These are phyloP conservation scores for Saturnia pavonia DNA, from an alignment of 2,888 invertebrate species.

Conservation along the genomic window DNA sequence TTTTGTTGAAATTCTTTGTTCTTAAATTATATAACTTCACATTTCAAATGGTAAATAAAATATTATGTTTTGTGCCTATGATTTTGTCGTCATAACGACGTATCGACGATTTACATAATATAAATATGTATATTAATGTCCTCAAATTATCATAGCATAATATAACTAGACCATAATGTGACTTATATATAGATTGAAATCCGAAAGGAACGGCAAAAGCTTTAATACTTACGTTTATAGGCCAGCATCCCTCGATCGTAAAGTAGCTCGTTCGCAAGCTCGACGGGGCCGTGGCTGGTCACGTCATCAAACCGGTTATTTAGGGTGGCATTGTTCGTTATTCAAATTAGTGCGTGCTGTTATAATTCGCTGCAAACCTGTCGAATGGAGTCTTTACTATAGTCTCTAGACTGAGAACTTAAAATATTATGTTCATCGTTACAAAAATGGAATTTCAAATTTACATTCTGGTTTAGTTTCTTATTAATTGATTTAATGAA, in stretches of 20 bases:
- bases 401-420: constrained; percentile 18
- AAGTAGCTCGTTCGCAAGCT: constrained; percentile 49
- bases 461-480: constrained; percentile 8
- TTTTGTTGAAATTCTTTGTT: constrained; percentile 71
- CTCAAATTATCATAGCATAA: no score
- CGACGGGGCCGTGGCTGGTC: constrained; percentile 37
- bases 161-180: no score
- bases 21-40: constrained; percentile 71
- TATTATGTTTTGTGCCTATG: neutral
- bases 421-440: constrained; percentile 16
- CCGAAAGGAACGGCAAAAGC: constrained; percentile 42
- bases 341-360: constrained; percentile 77
- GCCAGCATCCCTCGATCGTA: constrained; percentile 60
- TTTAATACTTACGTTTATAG: constrained; percentile 57
- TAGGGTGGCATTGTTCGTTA: constrained; percentile 75
- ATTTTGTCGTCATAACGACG: neutral
- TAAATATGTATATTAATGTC: no score
- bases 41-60: constrained; percentile 58
- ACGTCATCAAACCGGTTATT: constrained; percentile 72
- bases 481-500: neutral
- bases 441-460: constrained; percentile 17
- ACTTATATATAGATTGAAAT: constrained; percentile 2
- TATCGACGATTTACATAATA: constrained; percentile 5
- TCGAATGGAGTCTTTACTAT: constrained; percentile 50
- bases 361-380: constrained; percentile 66